A percentile compares a stretch with the other conserved stretches of the same genome.
Evolutionary conservation across 2,797 vertebrate genomes (phyloP).

Genomic region (Tapirus indicus): DNA sequence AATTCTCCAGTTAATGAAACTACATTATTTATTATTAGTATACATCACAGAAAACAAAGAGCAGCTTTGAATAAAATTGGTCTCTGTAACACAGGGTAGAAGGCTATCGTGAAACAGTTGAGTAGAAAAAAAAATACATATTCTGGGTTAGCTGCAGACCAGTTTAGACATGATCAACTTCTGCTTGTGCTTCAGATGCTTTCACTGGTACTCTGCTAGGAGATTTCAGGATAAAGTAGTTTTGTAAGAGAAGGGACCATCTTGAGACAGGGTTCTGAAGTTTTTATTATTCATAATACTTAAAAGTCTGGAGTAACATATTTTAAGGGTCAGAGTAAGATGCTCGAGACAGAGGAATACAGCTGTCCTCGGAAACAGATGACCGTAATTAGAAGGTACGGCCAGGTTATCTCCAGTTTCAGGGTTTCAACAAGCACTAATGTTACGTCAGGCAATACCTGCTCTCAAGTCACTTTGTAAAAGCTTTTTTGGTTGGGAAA

Average conservation of each 20-base stretch:
- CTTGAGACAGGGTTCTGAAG: neutral
- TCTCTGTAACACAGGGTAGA: neutral
- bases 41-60: neutral
- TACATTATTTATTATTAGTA: neutral
- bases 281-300: neutral
- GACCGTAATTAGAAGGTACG: neutral
- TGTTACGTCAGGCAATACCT: neutral
- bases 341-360: neutral
- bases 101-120: neutral
- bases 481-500: neutral
- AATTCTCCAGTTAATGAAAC: neutral
- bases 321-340: neutral
- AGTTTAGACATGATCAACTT: neutral
- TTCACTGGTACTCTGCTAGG: neutral
- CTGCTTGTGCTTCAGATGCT: neutral
- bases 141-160: neutral
- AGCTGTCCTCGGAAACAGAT: neutral
- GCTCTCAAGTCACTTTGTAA: neutral
- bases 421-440: neutral
- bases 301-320: neutral
- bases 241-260: neutral
- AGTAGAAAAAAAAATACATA: neutral
- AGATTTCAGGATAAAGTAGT: neutral
- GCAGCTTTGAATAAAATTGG: neutral
- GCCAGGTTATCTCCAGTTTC: neutral